A percentile compares a stretch with the other conserved stretches of the same genome.
phyloP scores from a whole-genome alignment of 2,113 vertebrate genomes.

The Anoura caudifer region DNA sequence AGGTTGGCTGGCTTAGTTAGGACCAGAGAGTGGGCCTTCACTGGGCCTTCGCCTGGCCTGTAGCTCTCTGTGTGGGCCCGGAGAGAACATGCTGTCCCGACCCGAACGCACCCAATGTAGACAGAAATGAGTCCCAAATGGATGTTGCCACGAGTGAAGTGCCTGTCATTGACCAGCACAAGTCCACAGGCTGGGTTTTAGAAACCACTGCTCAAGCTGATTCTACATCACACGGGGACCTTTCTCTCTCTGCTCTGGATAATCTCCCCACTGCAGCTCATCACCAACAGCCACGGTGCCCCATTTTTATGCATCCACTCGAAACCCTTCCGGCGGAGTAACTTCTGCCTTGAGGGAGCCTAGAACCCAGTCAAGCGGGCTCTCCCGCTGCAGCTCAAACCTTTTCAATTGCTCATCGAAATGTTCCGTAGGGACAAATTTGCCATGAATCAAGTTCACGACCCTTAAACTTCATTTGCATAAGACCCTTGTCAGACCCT shows the following conservation, averaged over 20 bases:
- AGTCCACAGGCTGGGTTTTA: not conserved
- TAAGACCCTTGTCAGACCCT: not conserved
- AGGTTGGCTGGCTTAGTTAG: not conserved
- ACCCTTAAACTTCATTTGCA: not conserved
- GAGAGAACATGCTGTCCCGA: not conserved
- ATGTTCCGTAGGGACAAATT: not conserved
- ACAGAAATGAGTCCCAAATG: not conserved
- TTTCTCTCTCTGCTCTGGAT: not conserved
- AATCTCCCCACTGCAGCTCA: not conserved
- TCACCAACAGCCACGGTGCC: not conserved
- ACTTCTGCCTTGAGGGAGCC: not conserved
- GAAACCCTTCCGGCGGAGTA: not conserved
- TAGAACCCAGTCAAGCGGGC: not conserved
- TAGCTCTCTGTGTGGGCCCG: not conserved
- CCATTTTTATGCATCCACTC: not conserved
- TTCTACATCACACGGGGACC: not conserved
- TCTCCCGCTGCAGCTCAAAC: not conserved
- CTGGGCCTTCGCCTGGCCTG: too few species aligned
- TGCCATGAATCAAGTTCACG: not conserved
- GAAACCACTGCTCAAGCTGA: not conserved
- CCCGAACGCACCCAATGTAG: not conserved
- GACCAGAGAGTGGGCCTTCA: not conserved
- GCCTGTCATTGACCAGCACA: not conserved
- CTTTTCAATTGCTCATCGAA: not conserved
- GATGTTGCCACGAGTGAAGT: not conserved